Percentiles rank a stretch among this genome's conserved stretches.
Conservation (phyloP, 2,888 invertebrate species). For the Aphidoletes aphidimyza region DNA sequence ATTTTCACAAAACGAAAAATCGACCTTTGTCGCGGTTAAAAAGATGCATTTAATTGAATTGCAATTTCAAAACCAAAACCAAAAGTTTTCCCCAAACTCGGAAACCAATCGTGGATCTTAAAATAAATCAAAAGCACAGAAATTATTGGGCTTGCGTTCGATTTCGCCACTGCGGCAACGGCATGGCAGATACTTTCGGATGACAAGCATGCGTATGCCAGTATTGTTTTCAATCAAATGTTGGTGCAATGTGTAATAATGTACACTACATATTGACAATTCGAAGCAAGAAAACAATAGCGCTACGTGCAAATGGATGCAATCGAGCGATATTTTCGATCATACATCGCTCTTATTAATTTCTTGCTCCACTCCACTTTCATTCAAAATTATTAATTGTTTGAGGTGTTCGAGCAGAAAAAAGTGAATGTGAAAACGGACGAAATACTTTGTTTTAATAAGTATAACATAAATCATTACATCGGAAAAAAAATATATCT, state of each 20-base stretch:
- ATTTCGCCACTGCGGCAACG: too few relatives aligned
- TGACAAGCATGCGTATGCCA: too few relatives aligned
- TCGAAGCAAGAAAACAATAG: background rate
- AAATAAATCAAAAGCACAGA: too few relatives aligned
- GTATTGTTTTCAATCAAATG: too few relatives aligned
- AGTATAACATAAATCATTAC: too few relatives aligned
- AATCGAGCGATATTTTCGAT: background rate
- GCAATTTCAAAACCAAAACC: background rate
- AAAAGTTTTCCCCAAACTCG: background rate
- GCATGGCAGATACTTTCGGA: too few relatives aligned
- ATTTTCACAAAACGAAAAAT: background rate
- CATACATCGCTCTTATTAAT: too few relatives aligned
- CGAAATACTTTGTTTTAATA: background rate
- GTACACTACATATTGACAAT: constrained; percentile 19
- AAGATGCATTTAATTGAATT: background rate
- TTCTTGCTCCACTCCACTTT: background rate
- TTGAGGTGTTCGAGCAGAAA: background rate
- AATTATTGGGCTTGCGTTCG: too few relatives aligned
- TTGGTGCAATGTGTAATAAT: too few relatives aligned
- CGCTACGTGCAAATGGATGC: background rate
- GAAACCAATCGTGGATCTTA: too few relatives aligned
- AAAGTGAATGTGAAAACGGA: constrained; percentile 28
- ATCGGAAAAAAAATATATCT: background rate
- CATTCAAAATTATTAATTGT: constrained; percentile 9
- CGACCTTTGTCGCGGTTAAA: too few relatives aligned